Evolutionary conservation across 2,797 vertebrate genomes (phyloP), one percentile per base, ranked within the genome.

Genomic region (Labroides dimidiatus): DNA sequence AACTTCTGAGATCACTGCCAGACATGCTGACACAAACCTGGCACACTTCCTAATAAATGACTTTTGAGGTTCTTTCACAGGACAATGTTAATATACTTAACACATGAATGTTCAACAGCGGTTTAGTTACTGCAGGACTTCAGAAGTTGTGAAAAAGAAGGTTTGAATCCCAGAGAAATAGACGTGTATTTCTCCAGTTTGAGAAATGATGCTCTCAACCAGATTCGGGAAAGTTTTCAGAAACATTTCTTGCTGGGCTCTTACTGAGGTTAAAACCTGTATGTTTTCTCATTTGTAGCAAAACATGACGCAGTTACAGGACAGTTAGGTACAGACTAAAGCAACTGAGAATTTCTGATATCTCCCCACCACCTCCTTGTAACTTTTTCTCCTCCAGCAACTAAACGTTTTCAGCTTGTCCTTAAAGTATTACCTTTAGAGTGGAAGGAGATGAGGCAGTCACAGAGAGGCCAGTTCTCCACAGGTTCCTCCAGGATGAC

Each of bases 371-470:
- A 20, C 24, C 23, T 24, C 6, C 10, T 14, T 13, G 30, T 16
- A 8, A 59, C 19, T 0, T 5, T 42, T 58, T 23, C 51, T 36
- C 12, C 12, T 19, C 37, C 30, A 4, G 30, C 30, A 33, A 1
- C 4, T 4, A 33, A 7, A 75, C 4, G 19, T 19, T 64, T 23
- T n/a, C 19, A 17, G 59, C 6, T 39, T 17, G 6, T 15, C 0
- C 21, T 2, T 10, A 11, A 5, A 16, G 0, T 12, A 15, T 50
- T 87, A 99, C 98, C 97, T 97, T 98, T 99, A 87, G 97, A 99
- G 93, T 99, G 97, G 89, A 99, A 99, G 23, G 97, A 99, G 82
- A 99, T 96, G 58, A 99, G 95, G 87, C 97, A 98, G 93, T 99
- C 95, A 39, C 97, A 99, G 20, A 95, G 90, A 0, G 98, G 97